Evolutionary conservation across 2,888 invertebrate species (phyloP).

Genomic region (Oscheius onirici): DNA sequence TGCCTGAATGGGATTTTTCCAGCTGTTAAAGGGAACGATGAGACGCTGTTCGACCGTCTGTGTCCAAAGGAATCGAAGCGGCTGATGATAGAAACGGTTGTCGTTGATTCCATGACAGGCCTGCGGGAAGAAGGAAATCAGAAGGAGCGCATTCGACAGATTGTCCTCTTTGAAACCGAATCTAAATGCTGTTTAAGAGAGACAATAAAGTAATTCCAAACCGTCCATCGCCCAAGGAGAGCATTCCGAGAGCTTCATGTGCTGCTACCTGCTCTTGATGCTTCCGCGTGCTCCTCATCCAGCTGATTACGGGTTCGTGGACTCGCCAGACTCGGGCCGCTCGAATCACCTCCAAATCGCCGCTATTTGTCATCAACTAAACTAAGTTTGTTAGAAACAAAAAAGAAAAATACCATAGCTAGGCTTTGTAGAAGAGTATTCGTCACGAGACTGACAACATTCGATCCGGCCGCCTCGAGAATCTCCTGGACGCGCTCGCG

Average conservation of each 20-base stretch:
- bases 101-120: slow-evolving; percentile 95
- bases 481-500: not conserved
- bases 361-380: slow-evolving; percentile 82
- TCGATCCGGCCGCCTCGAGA: slow-evolving; percentile 80
- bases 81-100: slow-evolving; percentile 95
- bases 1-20: not conserved
- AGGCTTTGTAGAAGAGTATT: slow-evolving; percentile 84
- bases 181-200: slow-evolving; percentile 36
- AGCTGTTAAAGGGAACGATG: slow-evolving; percentile 78
- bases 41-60: slow-evolving; percentile 90
- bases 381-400: not conserved
- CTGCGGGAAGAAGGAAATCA: slow-evolving; percentile 94
- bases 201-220: slow-evolving; percentile 69
- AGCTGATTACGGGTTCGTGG: slow-evolving; percentile 24
- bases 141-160: slow-evolving; percentile 85
- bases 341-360: slow-evolving; percentile 84
- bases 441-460: slow-evolving; percentile 88
- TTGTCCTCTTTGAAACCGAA: slow-evolving; percentile 78
- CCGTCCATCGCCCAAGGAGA: slow-evolving; percentile 92
- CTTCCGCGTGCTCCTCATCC: slow-evolving; percentile 78
- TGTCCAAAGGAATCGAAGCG: slow-evolving; percentile 93
- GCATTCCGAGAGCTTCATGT: slow-evolving; percentile 91
- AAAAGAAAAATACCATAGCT: slow-evolving; percentile 78
- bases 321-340: slow-evolving; percentile 84
- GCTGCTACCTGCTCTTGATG: slow-evolving; percentile 93